Base-by-base conservation (phyloP, 2,113 vertebrate genomes). In the Megalops atlanticus region DNA sequence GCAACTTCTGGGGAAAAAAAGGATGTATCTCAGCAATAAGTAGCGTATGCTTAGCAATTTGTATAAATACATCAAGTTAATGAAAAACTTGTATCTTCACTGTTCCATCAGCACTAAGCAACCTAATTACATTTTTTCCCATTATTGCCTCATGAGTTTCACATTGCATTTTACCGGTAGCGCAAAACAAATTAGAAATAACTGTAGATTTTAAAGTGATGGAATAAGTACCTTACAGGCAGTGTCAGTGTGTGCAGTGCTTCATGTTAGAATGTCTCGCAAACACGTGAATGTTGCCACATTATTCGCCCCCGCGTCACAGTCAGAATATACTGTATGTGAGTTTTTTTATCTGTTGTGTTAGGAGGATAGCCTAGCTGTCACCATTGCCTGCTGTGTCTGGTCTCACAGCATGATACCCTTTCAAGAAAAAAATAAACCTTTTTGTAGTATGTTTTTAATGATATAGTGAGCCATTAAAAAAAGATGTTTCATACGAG, bases 21-120 rank as follows among this genome's bases (percentile, higher is more conserved):
- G 68, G 75, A 85, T 75, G 81, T 81, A 84, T 89, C 77, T 85
- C 84, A 89, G 89, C 90, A 90, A 87, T 89, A 90, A 84, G 79
- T 84, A 86, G 83, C 80, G 76, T 88, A 87, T 87, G 81, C 77
- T 79, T 85, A 87, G 86, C 88, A 84, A 87, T 90, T 82, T 87
- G 80, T 84, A 77, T 58, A 85, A 87, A 89, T 47, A 4, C 83
- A 80, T 86, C 43, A 78, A 16, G 52, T 81, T 47, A 80, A 47
- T 79, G 45, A 27, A 54, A 71, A 47, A 83, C 77, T 69, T 85
- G 82, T 72, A 79, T 24, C 1, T 27, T 68, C 70, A 31, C 2
- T 18, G 45, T 78, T 1, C 70, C 47, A 77, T 76, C 52, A 79
- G 82, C 84, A 79, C 40, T 40, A 45, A 80, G 74, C 1, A 38